Base-by-base conservation (phyloP, 2,888 invertebrate genomes). In the Sarcophaga caerulescens region DNA sequence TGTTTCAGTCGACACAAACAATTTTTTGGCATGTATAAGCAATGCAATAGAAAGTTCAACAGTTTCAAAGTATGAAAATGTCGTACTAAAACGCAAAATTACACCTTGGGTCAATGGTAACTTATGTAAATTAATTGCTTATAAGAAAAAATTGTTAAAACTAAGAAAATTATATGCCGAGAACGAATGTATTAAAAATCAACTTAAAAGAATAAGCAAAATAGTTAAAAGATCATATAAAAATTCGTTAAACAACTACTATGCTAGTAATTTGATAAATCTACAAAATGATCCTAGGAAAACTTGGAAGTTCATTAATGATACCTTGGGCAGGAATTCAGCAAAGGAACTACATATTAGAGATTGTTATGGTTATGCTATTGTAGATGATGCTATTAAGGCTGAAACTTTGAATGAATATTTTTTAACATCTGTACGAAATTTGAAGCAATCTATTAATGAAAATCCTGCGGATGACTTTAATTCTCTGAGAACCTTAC, bases 81-180 rank as follows among this genome's bases (percentile, higher is more conserved):
- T 25, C 65, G 35, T 65, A 65, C 44, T 35, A 44, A n/a, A 23
- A 59, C 57, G 19, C 25, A 52, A 25, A 45, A 52, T 70, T 21
- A 25, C 47, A 1, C 23, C 47, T 5, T 52, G 71, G 71, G 14
- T 71, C 5, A 71, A 59, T 71, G 71, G 59, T 35, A 71, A 59
- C 59, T n/a, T n/a, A n/a, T 21, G 21, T 59, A 59, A 57, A 47
- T 19, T 71, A 25, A 60, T 71, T n/a, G 21, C 11, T 71, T 59
- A 59, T 59, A 71, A 35, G 44, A 71, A 71, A 57, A 66, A 59
- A 59, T 60, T 71, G 57, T 71, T 71, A 17, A 71, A 71, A 25
- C 59, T 35, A 19, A 59, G n/a, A 12, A 71, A 52, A 71, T n/a
- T n/a, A 35, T 35, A 57, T 10, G 47, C 23, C 14, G 21, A n/a